phyloP scores from a whole-genome alignment of 2,888 invertebrate genomes.

The Phymatocera aterrima region DNA sequence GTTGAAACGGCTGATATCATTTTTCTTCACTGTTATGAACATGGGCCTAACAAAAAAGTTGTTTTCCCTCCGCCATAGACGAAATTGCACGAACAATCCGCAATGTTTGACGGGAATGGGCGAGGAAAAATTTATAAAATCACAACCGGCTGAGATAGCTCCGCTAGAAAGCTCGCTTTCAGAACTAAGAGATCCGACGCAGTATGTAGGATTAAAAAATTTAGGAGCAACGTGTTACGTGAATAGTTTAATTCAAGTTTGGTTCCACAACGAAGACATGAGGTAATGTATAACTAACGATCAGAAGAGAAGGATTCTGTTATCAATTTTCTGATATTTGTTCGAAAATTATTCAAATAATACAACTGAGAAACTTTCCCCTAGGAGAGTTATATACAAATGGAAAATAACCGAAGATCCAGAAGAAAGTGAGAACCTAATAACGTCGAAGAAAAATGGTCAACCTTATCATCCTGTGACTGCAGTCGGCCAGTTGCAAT shows the following conservation, averaged over 20 bases:
- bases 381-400: constrained; percentile 77
- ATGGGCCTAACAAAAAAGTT: neutral
- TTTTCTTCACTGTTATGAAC: too few relatives aligned
- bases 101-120: constrained; percentile 78
- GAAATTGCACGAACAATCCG: constrained; percentile 79
- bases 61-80: constrained; percentile 67
- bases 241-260: constrained; percentile 80
- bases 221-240: constrained; percentile 82
- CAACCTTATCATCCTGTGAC: constrained; percentile 72
- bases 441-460: constrained; percentile 59
- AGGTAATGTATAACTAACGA: too few relatives aligned
- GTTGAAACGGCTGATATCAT: too few relatives aligned
- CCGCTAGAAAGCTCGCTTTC: constrained; percentile 70
- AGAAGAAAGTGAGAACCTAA: constrained; percentile 66
- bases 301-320: neutral
- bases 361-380: neutral
- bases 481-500: constrained; percentile 78
- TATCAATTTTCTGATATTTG: neutral
- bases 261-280: constrained; percentile 80
- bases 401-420: constrained; percentile 76
- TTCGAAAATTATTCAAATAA: constrained; percentile 37
- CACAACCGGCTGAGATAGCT: constrained; percentile 73
- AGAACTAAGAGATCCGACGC: constrained; percentile 72
- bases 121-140: constrained; percentile 77
- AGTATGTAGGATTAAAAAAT: constrained; percentile 80